Base-by-base conservation (phyloP, 2,888 invertebrate species). In the Harpalus rubripes region DNA sequence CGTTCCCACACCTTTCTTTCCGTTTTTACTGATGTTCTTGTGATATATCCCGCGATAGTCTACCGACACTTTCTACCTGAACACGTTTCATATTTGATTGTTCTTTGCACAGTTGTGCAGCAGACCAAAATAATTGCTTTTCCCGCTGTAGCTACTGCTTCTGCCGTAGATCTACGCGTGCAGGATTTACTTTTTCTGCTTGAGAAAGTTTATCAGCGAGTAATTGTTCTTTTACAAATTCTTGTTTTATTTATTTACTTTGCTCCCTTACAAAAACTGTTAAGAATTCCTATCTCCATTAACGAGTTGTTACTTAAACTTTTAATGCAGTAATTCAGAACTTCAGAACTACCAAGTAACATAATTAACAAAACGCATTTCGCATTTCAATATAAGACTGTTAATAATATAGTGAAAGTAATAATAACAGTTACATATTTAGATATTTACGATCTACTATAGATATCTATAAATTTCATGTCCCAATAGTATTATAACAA, bases 41-140 rank as follows among this genome's bases (percentile, higher is more conserved):
- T 65, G 65, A 65, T 44, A 65, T 65, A 81, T 65, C 65, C 39
- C 44, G 61, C 16, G 68, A 65, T 26, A 32, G 32, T 59, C 15
- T 8, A 81, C 63, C 18, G 65, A 81, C 65, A 65, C 81, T 81
- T 81, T 81, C 81, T 63, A 81, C 12, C 44, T 65, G 63, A 81
- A 44, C 81, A 26, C 39, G 65, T 81, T 65, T 63, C 65, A 65
- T 81, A 65, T 81, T 81, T 81, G 81, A 81, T 81, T 81, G 81
- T 81, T 81, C 81, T 81, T 65, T 56, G 44, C 65, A 65, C 65
- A 44, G 79, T 26, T 65, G 81, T 81, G 63, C 65, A 81, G 12
- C 58, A 52, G 58, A 81, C 81, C 81, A 52, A 63, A 81, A 65
- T 81, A 81, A 81, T 81, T 63, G 65, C 22, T 81, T 52, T 65